phyloP scores from a whole-genome alignment of 2,113 vertebrate species.

The Climacteris rufus region DNA sequence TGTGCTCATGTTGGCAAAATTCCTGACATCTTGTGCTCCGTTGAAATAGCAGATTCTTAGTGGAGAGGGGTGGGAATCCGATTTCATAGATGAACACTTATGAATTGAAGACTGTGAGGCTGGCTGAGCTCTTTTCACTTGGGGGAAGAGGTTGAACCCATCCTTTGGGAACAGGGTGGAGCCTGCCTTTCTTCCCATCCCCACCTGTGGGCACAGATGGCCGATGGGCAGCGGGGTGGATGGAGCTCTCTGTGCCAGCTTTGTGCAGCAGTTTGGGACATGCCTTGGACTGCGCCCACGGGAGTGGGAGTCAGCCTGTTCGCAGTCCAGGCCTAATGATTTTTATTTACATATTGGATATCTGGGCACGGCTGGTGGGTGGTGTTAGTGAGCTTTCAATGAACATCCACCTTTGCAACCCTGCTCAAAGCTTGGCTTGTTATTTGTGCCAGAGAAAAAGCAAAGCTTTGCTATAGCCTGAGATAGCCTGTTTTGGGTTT shows the following conservation, averaged over 20 bases:
- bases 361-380: background rate
- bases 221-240: background rate
- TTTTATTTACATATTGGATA: background rate
- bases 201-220: slow-evolving; percentile 55
- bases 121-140: slow-evolving; percentile 20
- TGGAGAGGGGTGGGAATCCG: slow-evolving; percentile 57
- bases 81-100: slow-evolving; percentile 65
- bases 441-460: background rate
- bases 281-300: slow-evolving; percentile 24
- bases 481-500: background rate
- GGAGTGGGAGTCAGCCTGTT: background rate
- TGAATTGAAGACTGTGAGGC: slow-evolving; percentile 47
- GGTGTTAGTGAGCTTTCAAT: background rate
- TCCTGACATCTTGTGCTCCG: slow-evolving; percentile 59
- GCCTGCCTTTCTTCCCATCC: background rate
- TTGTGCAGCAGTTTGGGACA: background rate
- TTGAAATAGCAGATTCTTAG: slow-evolving; percentile 64
- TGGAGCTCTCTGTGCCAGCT: background rate
- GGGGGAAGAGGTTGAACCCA: slow-evolving; percentile 10
- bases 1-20: slow-evolving; percentile 65
- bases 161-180: slow-evolving; percentile 25
- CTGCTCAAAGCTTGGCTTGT: background rate
- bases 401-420: background rate
- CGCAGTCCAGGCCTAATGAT: background rate
- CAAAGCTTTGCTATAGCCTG: background rate